Conservation (phyloP, 2,888 invertebrate genomes). For the Bombylius discolor region DNA sequence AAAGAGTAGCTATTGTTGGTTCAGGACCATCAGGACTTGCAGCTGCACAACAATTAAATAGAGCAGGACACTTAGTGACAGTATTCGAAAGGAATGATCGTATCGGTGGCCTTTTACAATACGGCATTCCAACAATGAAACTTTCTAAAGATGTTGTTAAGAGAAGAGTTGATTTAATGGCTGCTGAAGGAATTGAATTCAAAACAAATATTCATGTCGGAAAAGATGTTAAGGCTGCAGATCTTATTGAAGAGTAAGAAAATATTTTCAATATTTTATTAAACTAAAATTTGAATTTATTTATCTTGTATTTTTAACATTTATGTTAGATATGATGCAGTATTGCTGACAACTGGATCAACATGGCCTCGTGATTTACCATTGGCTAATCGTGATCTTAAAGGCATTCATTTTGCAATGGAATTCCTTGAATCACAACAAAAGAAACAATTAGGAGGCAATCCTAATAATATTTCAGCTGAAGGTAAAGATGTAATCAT, state of each 20-base stretch:
- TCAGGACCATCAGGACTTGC: conserved; percentile 91
- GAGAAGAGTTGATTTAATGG: conserved; percentile 71
- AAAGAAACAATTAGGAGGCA: conserved; percentile 73
- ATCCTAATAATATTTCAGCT: conserved; percentile 53
- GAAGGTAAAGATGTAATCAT: conserved; percentile 90
- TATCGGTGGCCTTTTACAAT: conserved; percentile 86
- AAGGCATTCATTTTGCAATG: conserved; percentile 96
- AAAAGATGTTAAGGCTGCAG: conserved; percentile 70
- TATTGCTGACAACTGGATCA: conserved; percentile 83
- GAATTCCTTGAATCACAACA: conserved; percentile 95
- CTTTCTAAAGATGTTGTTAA: conserved; percentile 87
- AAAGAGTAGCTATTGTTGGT: conserved; percentile 79
- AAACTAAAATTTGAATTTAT: background rate
- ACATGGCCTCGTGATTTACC: conserved; percentile 92
- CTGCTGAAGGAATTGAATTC: conserved; percentile 80
- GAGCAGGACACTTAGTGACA: conserved; percentile 89
- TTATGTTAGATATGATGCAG: conserved; percentile 70
- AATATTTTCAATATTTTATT: background rate
- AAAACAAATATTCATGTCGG: conserved; percentile 85
- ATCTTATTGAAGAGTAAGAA: conserved; percentile 47
- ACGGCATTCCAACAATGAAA: conserved; percentile 99
- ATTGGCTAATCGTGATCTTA: conserved; percentile 71
- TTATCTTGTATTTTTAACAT: conserved; percentile 4
- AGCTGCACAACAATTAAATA: conserved; percentile 90
- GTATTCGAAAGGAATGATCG: conserved; percentile 96